Conservation (phyloP, 2,113 vertebrate genomes). For the Fulica atra region DNA sequence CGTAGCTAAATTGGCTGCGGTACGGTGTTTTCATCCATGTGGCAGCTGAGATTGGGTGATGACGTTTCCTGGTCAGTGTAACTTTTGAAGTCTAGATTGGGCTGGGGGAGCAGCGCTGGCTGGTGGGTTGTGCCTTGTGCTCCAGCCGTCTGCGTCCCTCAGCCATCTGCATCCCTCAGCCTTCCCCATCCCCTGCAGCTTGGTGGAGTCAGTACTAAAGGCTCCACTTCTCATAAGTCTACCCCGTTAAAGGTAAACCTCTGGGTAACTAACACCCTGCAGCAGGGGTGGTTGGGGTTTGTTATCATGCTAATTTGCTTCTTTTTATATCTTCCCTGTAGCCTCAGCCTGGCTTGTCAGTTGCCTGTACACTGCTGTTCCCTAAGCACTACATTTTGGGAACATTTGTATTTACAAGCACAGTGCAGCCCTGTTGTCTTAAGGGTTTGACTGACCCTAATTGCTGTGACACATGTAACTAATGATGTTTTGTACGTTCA, state of each 20-base stretch:
- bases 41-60: background rate
- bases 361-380: background rate
- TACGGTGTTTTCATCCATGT: background rate
- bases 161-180: background rate
- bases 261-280: background rate
- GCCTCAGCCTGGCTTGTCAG: background rate
- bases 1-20: background rate
- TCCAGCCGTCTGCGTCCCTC: rapidly evolving
- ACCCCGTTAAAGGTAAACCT: background rate
- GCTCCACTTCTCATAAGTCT: background rate
- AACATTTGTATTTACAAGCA: background rate
- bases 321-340: background rate
- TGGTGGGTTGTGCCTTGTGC: background rate
- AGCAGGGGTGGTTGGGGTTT: background rate
- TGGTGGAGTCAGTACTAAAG: background rate
- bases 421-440: background rate
- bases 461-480: constrained; percentile 16
- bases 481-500: background rate
- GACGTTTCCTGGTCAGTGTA: background rate
- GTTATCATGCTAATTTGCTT: background rate
- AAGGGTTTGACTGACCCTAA: background rate
- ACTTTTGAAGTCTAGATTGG: background rate
- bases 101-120: background rate
- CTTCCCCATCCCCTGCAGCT: background rate
- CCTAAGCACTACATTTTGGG: background rate